A percentile compares a stretch with the other conserved stretches of the same genome.
Conservation (phyloP, 2,888 invertebrate species). For the Trilocha varians region DNA sequence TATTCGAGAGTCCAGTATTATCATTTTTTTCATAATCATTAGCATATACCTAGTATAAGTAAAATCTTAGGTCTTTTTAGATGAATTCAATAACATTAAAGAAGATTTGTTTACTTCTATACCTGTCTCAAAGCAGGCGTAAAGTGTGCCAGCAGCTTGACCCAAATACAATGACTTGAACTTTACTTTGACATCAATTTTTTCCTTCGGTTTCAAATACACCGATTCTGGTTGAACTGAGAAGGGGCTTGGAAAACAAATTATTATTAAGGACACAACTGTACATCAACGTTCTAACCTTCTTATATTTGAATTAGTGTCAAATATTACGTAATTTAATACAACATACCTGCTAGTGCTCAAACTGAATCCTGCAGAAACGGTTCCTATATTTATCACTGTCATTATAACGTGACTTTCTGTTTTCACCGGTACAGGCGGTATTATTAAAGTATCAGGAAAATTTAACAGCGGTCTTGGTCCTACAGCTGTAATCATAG, state of each 20-base stretch:
- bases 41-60: no score
- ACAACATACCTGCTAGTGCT: constrained; percentile 41
- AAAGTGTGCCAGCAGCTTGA: constrained; percentile 37
- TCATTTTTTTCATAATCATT: no score
- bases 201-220: constrained; percentile 58
- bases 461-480: constrained; percentile 56
- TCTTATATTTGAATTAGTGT: no score
- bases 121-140: constrained; percentile 55
- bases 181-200: constrained; percentile 58
- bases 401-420: constrained; percentile 31
- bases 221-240: constrained; percentile 66
- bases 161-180: constrained; percentile 67
- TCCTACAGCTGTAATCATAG: constrained; percentile 40
- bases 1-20: no score
- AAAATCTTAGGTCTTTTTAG: no score
- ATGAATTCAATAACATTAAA: no score
- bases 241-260: constrained; percentile 63
- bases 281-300: no score
- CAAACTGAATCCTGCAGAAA: constrained; percentile 47
- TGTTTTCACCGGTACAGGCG: constrained; percentile 48
- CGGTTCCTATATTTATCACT: constrained; percentile 41
- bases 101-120: constrained; percentile 6
- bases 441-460: constrained; percentile 43
- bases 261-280: no score
- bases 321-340: no score